Evolutionary conservation across 2,113 vertebrate species (phyloP), one percentile per base, ranked within the genome.

Genomic region (Pardalotus punctatus): DNA sequence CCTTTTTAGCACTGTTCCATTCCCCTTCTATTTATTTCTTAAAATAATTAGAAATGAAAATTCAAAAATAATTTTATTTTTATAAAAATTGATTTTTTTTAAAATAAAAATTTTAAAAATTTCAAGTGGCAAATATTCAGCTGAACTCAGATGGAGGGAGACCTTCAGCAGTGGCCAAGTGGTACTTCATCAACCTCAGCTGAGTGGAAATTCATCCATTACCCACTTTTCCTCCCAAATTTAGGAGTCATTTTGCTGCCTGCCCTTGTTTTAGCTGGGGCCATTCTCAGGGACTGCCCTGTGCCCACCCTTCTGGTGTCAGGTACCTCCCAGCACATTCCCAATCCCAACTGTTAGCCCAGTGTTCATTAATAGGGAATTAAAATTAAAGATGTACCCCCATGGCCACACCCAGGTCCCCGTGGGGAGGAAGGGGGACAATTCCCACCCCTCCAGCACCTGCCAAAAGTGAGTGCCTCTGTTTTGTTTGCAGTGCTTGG

Each of bases 401-500:
- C 5, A 3, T 1, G 16, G 91, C 45, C 20, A 4, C 72, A 19
- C 9, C 58, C 51, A 51, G 47, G 45, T 60, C 36, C 20, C 10
- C 0, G 0, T 13, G 29, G 42, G 27, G n/a, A 50, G 25, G n/a
- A 14, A 40, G 13, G 16, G 38, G 64, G 48, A 64, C 56, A n/a
- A n/a, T 51, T 58, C 43, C 48, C 7, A 9, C 15, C 25, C 21
- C 29, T 25, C 16, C 61, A n/a, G 31, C 36, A 22, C 54, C 36
- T 12, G 10, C 45, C 64, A 56, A 65, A 84, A 8, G 25, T 0
- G 0, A 17, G 3, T 20, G 24, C 36, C 25, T 76, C 53, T 18
- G 27, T 84, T 97, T 70, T 77, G 13, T 93, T 97, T 86, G 48
- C 97, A 99, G 99, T 36, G 99, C 99, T 0, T 99, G 99, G 99